These are phyloP conservation scores for Pseudoips prasinana DNA, from an alignment of 2,888 invertebrate species.

Conservation along the genomic window DNA sequence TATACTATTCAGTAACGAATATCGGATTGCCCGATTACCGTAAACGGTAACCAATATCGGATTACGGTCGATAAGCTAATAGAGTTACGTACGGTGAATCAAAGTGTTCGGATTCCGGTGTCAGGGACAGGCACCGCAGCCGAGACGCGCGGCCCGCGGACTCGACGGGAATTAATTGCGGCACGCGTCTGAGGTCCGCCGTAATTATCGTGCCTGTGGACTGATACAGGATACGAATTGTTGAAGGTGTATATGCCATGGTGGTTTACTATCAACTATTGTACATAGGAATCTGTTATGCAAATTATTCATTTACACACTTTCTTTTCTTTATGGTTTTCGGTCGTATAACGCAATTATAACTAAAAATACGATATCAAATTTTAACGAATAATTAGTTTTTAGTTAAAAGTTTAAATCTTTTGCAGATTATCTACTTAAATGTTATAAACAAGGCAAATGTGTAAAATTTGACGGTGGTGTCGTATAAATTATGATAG, in stretches of 20 bases:
- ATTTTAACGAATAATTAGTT: no score
- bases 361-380: no score
- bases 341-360: no score
- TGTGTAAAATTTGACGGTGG: no score
- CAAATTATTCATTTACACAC: not conserved
- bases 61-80: conserved; percentile 11
- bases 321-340: no score
- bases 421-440: no score
- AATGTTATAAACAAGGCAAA: no score
- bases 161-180: conserved; percentile 62
- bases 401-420: no score
- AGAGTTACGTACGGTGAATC: conserved; percentile 18
- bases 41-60: conserved; percentile 4
- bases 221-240: conserved; percentile 1
- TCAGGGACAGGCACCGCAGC: conserved; percentile 47
- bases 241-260: no score
- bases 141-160: conserved; percentile 35
- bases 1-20: no score
- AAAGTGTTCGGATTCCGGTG: conserved; percentile 42
- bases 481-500: no score
- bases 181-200: conserved; percentile 60
- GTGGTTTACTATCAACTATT: not conserved
- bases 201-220: conserved; percentile 56
- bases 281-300: no score
- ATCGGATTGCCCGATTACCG: not conserved